Evolutionary conservation across 2,113 vertebrate genomes (phyloP).

Genomic region (Xiphophorus hellerii): DNA sequence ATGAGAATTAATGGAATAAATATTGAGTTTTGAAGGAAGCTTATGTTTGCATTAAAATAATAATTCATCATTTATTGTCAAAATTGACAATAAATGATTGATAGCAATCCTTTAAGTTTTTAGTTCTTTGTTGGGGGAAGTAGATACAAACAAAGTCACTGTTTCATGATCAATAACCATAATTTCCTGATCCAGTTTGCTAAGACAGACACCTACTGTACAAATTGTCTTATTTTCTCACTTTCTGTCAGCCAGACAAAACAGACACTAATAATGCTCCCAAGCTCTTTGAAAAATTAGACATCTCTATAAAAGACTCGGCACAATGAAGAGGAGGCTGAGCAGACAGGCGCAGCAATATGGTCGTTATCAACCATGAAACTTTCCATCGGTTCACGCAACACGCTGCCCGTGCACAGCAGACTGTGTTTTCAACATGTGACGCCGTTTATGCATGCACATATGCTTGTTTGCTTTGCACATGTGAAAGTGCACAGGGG

Average conservation of each 20-base stretch:
- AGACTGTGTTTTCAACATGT: not conserved
- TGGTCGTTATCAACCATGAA: not conserved
- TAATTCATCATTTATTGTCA: not conserved
- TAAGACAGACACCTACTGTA: not conserved
- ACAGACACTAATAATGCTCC: not conserved
- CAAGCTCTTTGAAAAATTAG: not conserved
- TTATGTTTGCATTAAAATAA: not conserved
- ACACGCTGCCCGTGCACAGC: not conserved
- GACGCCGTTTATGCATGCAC: constrained; percentile 6
- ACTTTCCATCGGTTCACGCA: not conserved
- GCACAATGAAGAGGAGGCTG: not conserved
- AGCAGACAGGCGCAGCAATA: not conserved
- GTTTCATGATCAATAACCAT: not conserved
- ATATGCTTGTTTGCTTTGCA: constrained; percentile 10
- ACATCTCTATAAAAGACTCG: not conserved
- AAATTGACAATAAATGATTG: not conserved
- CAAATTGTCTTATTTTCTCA: not conserved
- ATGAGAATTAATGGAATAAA: not conserved
- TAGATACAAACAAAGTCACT: not conserved
- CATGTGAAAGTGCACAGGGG: constrained; percentile 23
- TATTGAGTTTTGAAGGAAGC: not conserved
- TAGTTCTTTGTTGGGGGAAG: not conserved
- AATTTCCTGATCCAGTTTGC: not conserved
- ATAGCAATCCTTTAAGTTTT: not conserved
- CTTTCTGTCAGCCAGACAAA: not conserved